Conservation (phyloP, 2,888 invertebrate genomes). For the Pachycephus smyrnensis region DNA sequence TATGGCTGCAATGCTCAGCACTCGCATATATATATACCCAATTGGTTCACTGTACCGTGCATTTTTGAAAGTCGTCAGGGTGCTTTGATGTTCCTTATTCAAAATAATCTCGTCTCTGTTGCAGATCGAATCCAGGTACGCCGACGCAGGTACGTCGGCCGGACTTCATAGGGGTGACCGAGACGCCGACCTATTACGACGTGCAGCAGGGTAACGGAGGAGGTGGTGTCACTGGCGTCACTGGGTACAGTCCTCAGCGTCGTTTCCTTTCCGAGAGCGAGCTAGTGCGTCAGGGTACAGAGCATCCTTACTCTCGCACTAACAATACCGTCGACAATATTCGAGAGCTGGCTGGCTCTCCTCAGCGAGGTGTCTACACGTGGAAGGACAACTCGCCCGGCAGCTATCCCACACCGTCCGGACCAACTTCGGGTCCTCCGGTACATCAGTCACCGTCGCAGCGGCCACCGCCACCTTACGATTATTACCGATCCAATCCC, state of each 20-base stretch:
- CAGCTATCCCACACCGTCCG: constrained; percentile 65
- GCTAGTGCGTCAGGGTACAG: constrained; percentile 63
- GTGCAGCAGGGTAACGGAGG: constrained; percentile 52
- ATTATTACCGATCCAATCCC: constrained; percentile 78
- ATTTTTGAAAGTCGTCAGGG: constrained; percentile 29
- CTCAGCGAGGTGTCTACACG: constrained; percentile 84
- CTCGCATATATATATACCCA: constrained; percentile 47
- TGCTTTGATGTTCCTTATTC: constrained; percentile 24
- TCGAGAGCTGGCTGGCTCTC: constrained; percentile 88
- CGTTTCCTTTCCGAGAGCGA: constrained; percentile 84
- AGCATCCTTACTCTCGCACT: constrained; percentile 75
- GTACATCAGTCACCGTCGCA: constrained; percentile 55
- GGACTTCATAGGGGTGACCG: constrained; percentile 83
- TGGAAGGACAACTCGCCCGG: constrained; percentile 84
- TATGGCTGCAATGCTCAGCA: constrained; percentile 63
- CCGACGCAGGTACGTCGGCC: constrained; percentile 90
- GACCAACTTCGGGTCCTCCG: constrained; percentile 29
- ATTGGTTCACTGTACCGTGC: constrained; percentile 40
- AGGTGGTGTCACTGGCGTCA: constrained; percentile 57
- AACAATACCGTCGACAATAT: constrained; percentile 88
- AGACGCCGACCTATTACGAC: constrained; percentile 63
- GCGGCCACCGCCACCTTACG: constrained; percentile 63
- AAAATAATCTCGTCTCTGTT: constrained; percentile 30
- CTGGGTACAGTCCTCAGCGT: constrained; percentile 64
- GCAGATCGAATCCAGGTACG: constrained; percentile 92